Evolutionary conservation across 2,888 invertebrate genomes (phyloP), one percentile per base, ranked within the genome.

Genomic region (Ochropleura leucogaster): DNA sequence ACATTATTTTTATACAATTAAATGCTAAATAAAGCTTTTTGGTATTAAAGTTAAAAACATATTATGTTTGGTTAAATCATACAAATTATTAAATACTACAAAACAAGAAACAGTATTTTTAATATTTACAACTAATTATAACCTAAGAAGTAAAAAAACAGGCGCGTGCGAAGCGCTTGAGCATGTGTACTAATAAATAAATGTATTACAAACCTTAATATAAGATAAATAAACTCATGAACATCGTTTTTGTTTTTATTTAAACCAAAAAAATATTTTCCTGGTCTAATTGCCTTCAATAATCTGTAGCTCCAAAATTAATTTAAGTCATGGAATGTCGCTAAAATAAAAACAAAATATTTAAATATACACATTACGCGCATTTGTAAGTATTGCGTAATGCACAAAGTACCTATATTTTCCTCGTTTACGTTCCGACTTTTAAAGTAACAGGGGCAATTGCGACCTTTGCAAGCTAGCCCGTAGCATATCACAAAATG

Each of bases 21-120:
- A 68, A 68, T 55, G 16, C 70, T 74, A 79, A 79, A 68, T 73
- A 80, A 67, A 76, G 66, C 64, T 72, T 72, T 83, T 79, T 70
- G 67, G 65, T 85, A 83, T 70, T 66, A 84, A 84, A 77, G 67
- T 77, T 75, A 69, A 77, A 85, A 85, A 70, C 14, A 68, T 68
- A 55, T 60, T 68, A 55, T 60, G 72, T 82, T 62, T 68, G 68
- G 67, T 72, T 69, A 20, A 62, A 78, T 66, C 57, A 62, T 67
- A 65, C 47, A 53, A 47, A 18, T 64, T 18, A 44, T 20, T 76
- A 69, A 63, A 47, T 72, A 64, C 59, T 64, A 82, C 51, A 62
- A 60, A 53, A 64, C 42, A 75, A 20, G 16, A 30, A 30, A 16
- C 4, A 59, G 40, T 57, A 63, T 42, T 20, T 51, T 59, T 18